phyloP scores from a whole-genome alignment of 2,797 vertebrate genomes.

The Pelodytes ibericus region DNA sequence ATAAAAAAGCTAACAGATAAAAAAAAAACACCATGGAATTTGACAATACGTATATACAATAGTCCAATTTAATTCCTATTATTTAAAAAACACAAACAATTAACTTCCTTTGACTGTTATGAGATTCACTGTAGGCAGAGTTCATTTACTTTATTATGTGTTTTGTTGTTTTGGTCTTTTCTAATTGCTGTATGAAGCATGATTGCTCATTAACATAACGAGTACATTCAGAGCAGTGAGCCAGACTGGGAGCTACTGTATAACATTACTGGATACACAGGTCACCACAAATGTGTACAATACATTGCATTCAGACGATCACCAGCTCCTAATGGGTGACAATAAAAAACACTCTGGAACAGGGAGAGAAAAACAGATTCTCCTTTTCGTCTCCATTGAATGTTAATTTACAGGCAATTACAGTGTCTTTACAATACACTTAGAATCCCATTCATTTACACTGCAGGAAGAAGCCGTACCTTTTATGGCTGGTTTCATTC shows the following conservation, averaged over 20 bases:
- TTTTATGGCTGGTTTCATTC: constrained; percentile 64
- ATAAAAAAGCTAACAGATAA: too few species aligned
- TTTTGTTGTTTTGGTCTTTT: neutral
- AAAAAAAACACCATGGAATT: too few species aligned
- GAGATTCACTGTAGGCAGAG: neutral
- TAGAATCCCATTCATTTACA: constrained; percentile 64
- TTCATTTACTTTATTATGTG: neutral
- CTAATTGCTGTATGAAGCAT: constrained; percentile 34
- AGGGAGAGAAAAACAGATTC: constrained; percentile 54
- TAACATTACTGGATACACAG: constrained; percentile 32
- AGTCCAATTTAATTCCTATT: too few species aligned
- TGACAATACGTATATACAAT: too few species aligned
- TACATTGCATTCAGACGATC: neutral
- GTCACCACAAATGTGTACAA: neutral
- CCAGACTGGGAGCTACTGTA: constrained; percentile 10
- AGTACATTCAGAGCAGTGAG: neutral
- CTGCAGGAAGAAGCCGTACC: constrained; percentile 62
- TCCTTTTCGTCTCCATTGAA: constrained; percentile 56
- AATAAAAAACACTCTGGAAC: constrained; percentile 46
- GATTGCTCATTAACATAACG: constrained; percentile 39
- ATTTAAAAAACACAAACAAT: too few species aligned
- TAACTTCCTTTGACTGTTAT: neutral
- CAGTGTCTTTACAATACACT: constrained; percentile 60
- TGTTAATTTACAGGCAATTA: constrained; percentile 71
- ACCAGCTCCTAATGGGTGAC: constrained; percentile 8